These are phyloP conservation scores for Danaus chrysippus DNA, from an alignment of 2,888 invertebrate genomes.

Conservation along the genomic window DNA sequence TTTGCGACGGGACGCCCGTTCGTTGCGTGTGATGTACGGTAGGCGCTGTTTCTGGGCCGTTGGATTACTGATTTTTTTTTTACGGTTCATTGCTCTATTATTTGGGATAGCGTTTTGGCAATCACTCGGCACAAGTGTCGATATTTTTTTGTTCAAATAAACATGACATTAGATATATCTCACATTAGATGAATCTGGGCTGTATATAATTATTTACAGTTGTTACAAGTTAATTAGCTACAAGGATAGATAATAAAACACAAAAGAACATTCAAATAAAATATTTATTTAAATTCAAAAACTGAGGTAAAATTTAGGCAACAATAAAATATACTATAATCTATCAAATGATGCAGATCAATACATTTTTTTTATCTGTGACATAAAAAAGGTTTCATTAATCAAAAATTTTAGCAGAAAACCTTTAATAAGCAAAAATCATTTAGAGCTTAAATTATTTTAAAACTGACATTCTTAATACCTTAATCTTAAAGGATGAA, in stretches of 20 bases:
- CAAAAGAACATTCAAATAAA: neutral
- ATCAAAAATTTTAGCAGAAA: neutral
- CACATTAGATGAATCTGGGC: too few relatives aligned
- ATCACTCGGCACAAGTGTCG: too few relatives aligned
- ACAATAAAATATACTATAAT: neutral
- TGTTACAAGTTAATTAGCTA: too few relatives aligned
- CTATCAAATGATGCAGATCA: too few relatives aligned
- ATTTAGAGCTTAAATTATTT: neutral
- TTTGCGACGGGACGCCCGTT: constrained; percentile 64
- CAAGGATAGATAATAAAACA: neutral
- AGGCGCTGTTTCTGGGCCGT: constrained; percentile 70
- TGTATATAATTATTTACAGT: too few relatives aligned
- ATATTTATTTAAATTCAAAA: neutral
- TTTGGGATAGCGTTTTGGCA: constrained; percentile 11
- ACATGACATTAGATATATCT: too few relatives aligned
- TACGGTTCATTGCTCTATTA: constrained; percentile 57
- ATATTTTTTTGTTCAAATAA: neutral
- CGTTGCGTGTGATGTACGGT: constrained; percentile 68
- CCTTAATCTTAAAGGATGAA: neutral
- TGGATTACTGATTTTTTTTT: constrained; percentile 51
- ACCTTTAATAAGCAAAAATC: neutral
- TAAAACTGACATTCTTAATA: neutral
- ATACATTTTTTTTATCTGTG: neutral
- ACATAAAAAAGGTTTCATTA: neutral
- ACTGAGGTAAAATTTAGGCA: neutral